A percentile compares a stretch with the other conserved stretches of the same genome.
Evolutionary conservation across 2,797 vertebrate species (phyloP).

Genomic region (Sandelia bainsii): DNA sequence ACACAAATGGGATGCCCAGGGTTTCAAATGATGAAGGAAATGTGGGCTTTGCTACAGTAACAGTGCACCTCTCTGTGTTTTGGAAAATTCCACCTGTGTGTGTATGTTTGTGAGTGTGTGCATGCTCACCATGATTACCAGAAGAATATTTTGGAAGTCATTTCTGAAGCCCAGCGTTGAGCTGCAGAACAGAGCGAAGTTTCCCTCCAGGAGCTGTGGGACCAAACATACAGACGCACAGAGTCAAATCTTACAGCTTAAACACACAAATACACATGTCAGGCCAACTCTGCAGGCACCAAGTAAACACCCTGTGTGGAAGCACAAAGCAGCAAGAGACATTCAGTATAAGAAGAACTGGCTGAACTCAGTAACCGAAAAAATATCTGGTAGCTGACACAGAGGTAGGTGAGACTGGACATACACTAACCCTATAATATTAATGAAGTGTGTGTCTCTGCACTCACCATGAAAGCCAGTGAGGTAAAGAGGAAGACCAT

Average conservation of each 20-base stretch:
- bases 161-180: slow-evolving; percentile 94
- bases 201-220: slow-evolving; percentile 95
- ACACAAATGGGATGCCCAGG: slow-evolving; percentile 21
- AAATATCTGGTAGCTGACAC: background rate
- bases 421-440: background rate
- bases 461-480: slow-evolving; percentile 93
- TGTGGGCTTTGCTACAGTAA: slow-evolving; percentile 39
- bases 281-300: background rate
- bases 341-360: background rate
- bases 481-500: slow-evolving; percentile 96
- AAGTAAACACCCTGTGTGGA: slow-evolving; percentile 8
- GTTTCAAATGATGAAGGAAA: slow-evolving; percentile 20
- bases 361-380: slow-evolving; percentile 2
- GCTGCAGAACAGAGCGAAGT: slow-evolving; percentile 97
- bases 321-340: background rate
- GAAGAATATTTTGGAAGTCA: slow-evolving; percentile 96
- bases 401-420: background rate
- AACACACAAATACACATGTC: background rate
- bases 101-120: background rate
- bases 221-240: slow-evolving; percentile 23
- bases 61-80: slow-evolving; percentile 9
- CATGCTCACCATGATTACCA: slow-evolving; percentile 94
- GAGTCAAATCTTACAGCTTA: background rate
- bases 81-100: slow-evolving; percentile 13
- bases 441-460: background rate